Evolutionary conservation across 2,888 invertebrate genomes (phyloP).

Genomic region (Agapostemon virescens): DNA sequence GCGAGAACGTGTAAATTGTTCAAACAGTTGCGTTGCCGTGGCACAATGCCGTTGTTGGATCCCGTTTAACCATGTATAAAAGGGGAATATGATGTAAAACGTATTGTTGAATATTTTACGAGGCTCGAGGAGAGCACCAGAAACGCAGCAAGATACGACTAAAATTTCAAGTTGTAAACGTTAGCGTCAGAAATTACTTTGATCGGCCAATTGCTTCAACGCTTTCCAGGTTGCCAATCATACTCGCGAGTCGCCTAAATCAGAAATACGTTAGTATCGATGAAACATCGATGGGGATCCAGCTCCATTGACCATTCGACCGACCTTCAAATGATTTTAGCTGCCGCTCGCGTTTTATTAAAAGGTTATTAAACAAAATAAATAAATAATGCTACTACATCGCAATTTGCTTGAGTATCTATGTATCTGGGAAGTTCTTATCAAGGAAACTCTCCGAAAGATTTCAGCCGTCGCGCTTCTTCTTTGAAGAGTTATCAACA

Average conservation of each 20-base stretch:
- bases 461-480: no score
- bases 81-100: conserved; percentile 37
- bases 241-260: neutral
- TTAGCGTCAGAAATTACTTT: neutral
- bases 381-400: no score
- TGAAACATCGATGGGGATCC: no score
- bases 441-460: no score
- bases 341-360: no score
- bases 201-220: neutral
- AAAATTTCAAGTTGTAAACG: neutral
- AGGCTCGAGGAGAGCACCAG: conserved; percentile 59
- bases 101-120: conserved; percentile 74
- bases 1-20: conserved; percentile 1
- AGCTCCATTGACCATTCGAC: no score
- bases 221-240: neutral
- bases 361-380: no score
- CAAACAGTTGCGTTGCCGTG: conserved; percentile 38
- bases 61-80: conserved; percentile 57
- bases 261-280: no score
- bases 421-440: no score
- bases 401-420: no score
- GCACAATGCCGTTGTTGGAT: conserved; percentile 65
- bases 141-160: neutral
- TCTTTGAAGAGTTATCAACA: no score
- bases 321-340: no score